Base-by-base conservation (phyloP, 2,888 invertebrate genomes). In the Euplexia lucipara region DNA sequence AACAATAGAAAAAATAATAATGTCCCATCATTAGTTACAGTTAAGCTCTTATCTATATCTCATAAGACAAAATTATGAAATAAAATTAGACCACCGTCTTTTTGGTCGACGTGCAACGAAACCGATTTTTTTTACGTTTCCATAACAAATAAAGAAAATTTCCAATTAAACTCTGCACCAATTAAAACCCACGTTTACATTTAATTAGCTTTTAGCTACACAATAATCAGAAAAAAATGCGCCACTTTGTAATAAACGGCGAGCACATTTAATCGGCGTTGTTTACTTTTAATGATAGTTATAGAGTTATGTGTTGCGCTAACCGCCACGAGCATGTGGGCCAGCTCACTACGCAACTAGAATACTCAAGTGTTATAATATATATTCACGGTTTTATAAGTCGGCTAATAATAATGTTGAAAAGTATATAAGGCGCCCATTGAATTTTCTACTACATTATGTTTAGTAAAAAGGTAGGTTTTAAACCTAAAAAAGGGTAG, bases 201-300 rank as follows among this genome's bases (percentile, higher is more conserved):
- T 42, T 58, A 53, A 70, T 70, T 49, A 49, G 39, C 6, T 39
- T 52, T 51, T 42, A 49, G 14, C 58, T 26, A 32, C 53, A 58
- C 44, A 54, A 30, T 49, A 16, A 30, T 35, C 35, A 39, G 48
- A 10, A 73, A 72, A 51, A 72, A 73, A 49, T 58, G 22, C 16
- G 22, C 42, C 30, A 16, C 51, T 48, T 41, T 37, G 44, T 56
- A 68, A 73, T 68, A 57, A 73, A 57, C 35, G 14, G 34, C 34
- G 52, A 59, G 37, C 56, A 58, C 56, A 69, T 54, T 69, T 60
- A 64, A 70, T 70, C 22, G 35, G 12, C 41, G 56, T 45, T 51
- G 32, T 62, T 74, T 53, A 60, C 32, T 52, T 69, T 16, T 64
- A 64, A 74, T 59, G n/a, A 48, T 47, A 58, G 39, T 56, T 59